Base-by-base conservation (phyloP, 1,140 invertebrate genomes). In the Trichonephila inaurata region DNA sequence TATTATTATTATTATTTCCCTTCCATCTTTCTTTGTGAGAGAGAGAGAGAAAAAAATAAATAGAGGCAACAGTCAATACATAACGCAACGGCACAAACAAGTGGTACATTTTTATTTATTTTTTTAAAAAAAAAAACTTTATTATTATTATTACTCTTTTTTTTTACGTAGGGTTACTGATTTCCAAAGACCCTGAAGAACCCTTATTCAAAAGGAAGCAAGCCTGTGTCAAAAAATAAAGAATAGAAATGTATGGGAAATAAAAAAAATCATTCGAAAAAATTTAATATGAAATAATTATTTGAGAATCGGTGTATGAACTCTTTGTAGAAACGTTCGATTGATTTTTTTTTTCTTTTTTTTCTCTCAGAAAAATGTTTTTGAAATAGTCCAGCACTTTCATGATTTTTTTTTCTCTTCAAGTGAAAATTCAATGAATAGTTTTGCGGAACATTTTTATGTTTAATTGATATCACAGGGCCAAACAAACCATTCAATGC, bases 41-140 rank as follows among this genome's bases (percentile, higher is more conserved):
- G 61, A 51, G 44, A 51, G 44, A 51, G 0, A 6, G 44, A 51
- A 51, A 51, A 51, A 51, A 51, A 51, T 6, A 51, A 51, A 51
- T 6, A 3, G 44, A 24, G 89, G 89, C 89, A 91, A 91, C 89
- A 92, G 82, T 92, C 91, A 92, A 92, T 92, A 86, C 82, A 86
- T 51, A 91, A 83, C 90, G 90, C 83, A 72, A 89, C n/a, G 40
- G 51, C 44, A 72, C 66, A 77, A 89, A 86, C 83, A 92, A 92
- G 91, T 86, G 64, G 83, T 83, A 19, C 77, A 83, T 28, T 28
- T 28, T 28, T 28, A 28, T 28, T 28, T 28, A 62, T 44, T 33
- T 60, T 89, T 66, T 61, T 64, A 64, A 51, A 51, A 51, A 51
- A 6, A 51, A 51, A 51, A 51, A 51, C 44, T 51, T 51, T 51